Percentiles rank a stretch among this genome's conserved stretches.
Evolutionary conservation across 2,113 vertebrate species (phyloP).

Genomic region (Cisticola juncidis): DNA sequence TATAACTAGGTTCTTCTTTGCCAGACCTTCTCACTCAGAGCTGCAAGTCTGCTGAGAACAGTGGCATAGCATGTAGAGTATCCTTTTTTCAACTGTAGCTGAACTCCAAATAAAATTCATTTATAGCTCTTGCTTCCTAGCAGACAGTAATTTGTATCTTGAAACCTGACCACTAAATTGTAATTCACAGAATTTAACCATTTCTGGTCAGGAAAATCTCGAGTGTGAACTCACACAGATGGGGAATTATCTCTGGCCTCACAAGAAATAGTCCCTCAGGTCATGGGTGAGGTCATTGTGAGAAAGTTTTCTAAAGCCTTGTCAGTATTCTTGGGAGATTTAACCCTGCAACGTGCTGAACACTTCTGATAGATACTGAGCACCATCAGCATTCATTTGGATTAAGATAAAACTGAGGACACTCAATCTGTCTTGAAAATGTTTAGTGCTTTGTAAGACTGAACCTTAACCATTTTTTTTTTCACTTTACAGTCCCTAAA

Average conservation of each 20-base stretch:
- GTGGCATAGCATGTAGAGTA: not conserved
- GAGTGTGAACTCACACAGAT: not conserved
- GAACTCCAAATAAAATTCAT: not conserved
- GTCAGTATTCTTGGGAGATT: not conserved
- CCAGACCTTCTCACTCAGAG: not conserved
- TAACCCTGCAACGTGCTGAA: not conserved
- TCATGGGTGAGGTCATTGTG: not conserved
- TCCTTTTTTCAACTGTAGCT: not conserved
- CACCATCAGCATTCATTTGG: not conserved
- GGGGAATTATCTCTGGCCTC: conserved; percentile 5
- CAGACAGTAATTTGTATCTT: not conserved
- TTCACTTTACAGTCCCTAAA: not conserved
- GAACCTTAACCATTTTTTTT: not conserved
- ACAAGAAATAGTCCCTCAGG: not conserved
- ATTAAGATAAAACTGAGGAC: conserved; percentile 30
- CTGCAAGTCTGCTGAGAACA: not conserved
- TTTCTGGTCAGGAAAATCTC: conserved; percentile 6
- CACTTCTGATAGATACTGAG: not conserved
- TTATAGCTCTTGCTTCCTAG: not conserved
- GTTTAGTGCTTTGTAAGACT: not conserved
- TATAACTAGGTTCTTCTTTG: not conserved
- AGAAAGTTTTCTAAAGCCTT: conserved; percentile 16
- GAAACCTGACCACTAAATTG: not conserved
- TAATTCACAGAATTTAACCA: not conserved
- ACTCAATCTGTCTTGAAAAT: conserved; percentile 8